A percentile compares a stretch with the other conserved stretches of the same genome.
Conservation (phyloP, 1,140 invertebrate species). For the Drosophila suzukii region DNA sequence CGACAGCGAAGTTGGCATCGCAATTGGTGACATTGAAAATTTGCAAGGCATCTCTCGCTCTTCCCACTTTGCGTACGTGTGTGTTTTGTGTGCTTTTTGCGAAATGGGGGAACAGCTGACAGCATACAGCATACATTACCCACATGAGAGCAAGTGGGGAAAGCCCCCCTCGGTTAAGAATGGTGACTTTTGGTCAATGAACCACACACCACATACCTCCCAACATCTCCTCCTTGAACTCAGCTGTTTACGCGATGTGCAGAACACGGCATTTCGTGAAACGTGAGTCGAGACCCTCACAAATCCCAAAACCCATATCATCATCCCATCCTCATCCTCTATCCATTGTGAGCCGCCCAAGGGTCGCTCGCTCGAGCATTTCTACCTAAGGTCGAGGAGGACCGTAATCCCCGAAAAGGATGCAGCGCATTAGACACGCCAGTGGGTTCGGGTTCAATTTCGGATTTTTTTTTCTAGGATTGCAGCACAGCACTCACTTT, state of each 20-base stretch:
- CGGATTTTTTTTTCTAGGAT: slow-evolving; percentile 20
- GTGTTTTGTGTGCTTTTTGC: neutral
- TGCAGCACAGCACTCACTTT: slow-evolving; percentile 15
- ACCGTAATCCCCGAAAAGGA: slow-evolving; percentile 70
- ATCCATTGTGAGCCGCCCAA: slow-evolving; percentile 23
- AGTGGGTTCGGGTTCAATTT: slow-evolving; percentile 24
- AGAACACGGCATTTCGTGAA: slow-evolving; percentile 40
- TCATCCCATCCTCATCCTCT: slow-evolving; percentile 6
- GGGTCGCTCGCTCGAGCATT: slow-evolving; percentile 2
- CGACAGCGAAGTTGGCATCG: slow-evolving; percentile 64
- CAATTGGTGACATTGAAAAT: slow-evolving; percentile 83
- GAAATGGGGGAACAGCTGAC: slow-evolving; percentile 43
- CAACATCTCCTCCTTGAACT: slow-evolving; percentile 26
- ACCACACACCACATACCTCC: slow-evolving; percentile 27
- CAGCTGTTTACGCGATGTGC: slow-evolving; percentile 58
- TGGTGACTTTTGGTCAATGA: slow-evolving; percentile 76
- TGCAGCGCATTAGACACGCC: slow-evolving; percentile 65
- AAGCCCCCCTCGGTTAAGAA: slow-evolving; percentile 40
- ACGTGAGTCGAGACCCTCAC: slow-evolving; percentile 45
- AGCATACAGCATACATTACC: slow-evolving; percentile 37
- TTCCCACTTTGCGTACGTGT: slow-evolving; percentile 36
- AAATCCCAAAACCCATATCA: slow-evolving; percentile 34
- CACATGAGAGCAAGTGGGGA: slow-evolving; percentile 32
- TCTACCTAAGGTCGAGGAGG: slow-evolving; percentile 52
- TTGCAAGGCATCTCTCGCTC: slow-evolving; percentile 61